Evolutionary conservation across 2,888 invertebrate species (phyloP), one percentile per base, ranked within the genome.

Genomic region (Synergus umbraculus): DNA sequence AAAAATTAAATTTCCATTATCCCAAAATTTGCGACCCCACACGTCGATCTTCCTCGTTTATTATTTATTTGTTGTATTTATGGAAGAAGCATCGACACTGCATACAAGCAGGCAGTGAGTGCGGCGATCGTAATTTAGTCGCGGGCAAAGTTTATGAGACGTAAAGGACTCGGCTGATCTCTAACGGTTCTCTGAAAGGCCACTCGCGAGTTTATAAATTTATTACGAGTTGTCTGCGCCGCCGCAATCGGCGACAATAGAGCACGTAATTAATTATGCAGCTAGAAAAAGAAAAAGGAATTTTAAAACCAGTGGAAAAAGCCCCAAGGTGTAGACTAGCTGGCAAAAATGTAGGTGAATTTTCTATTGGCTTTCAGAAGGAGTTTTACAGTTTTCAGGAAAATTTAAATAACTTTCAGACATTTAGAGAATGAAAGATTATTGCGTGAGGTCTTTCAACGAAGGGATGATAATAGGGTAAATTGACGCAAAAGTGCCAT

Each of bases 91-190:
- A 69, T 78, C 64, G 81, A 84, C 78, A 76, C 77, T 80, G 77
- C 54, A 77, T 66, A 65, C 63, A 65, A 76, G 81, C 73, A 64
- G 76, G 54, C 13, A 49, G 80, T 79, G 79, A 79, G 83, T 78
- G 76, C 73, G 69, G 73, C 73, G 66, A 84, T 54, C 82, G 82
- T 88, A 87, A 87, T 86, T 87, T 85, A 85, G 78, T 76, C 81
- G 76, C 81, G 81, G 78, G 54, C 58, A 76, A 73, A 76, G 85
- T 87, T 88, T 87, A 86, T 82, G 87, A 85, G 86, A 84, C 79
- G 81, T 78, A 76, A 82, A 84, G 73, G 54, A 73, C 29, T 73
- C 54, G 49, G 4, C 54, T 73, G 37, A 66, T 73, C 73, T 73
- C 54, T 66, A 37, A 54, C 37, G 54, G 37, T 37, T 73, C 29